phyloP scores from a whole-genome alignment of 2,888 invertebrate species.

The Polydrusus tereticollis region DNA sequence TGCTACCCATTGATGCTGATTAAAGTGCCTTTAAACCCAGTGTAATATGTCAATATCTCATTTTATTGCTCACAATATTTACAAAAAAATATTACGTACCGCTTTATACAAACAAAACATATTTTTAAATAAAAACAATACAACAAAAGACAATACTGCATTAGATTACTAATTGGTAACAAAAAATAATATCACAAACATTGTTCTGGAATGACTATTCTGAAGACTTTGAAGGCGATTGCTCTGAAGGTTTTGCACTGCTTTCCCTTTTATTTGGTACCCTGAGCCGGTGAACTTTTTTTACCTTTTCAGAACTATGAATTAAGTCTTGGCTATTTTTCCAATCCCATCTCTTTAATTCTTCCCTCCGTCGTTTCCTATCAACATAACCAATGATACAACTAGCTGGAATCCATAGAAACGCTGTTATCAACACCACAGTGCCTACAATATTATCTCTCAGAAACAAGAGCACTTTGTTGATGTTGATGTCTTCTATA shows the following conservation, averaged over 20 bases:
- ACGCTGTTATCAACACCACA: conserved; percentile 89
- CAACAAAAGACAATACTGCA: conserved; percentile 12
- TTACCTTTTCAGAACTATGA: conserved; percentile 77
- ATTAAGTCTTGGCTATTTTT: conserved; percentile 77
- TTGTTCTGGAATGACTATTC: conserved; percentile 35
- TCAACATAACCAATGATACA: conserved; percentile 90
- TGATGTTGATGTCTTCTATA: conserved; percentile 95
- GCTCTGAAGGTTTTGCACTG: conserved; percentile 21
- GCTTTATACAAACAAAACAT: conserved; percentile 11
- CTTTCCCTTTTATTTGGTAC: conserved; percentile 56
- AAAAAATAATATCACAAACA: conserved; percentile 42
- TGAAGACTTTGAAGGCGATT: conserved; percentile 31
- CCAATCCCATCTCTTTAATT: conserved; percentile 81
- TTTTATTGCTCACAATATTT: conserved; percentile 19
- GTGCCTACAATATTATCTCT: conserved; percentile 95
- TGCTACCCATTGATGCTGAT: conserved; percentile 10
- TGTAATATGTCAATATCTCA: conserved; percentile 2
- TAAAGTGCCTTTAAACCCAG: neutral
- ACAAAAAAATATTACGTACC: conserved; percentile 11
- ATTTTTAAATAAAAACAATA: conserved; percentile 10
- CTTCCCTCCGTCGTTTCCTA: conserved; percentile 78
- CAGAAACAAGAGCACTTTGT: conserved; percentile 89
- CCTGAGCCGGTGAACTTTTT: conserved; percentile 78
- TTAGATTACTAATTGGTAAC: conserved; percentile 35
- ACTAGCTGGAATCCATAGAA: conserved; percentile 95